Percentiles rank a stretch among this genome's conserved stretches.
Conservation (phyloP, 2,113 vertebrate species). For the Anguilla japonica region DNA sequence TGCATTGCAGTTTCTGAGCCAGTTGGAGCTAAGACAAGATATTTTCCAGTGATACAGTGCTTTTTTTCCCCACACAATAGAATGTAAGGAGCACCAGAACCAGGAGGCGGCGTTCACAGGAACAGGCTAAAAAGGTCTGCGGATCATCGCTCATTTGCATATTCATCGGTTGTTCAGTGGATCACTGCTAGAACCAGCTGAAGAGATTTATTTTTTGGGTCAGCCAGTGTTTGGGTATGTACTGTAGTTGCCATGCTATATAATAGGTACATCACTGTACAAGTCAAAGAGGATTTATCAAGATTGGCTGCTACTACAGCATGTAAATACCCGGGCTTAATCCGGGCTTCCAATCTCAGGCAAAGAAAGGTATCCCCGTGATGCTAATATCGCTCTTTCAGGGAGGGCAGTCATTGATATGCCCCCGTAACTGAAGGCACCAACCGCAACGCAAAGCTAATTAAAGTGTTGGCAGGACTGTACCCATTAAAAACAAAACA, state of each 20-base stretch:
- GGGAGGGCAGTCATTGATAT: conserved; percentile 11
- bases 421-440: conserved; percentile 11
- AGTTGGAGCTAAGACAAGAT: no score
- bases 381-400: conserved; percentile 19
- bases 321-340: conserved; percentile 2
- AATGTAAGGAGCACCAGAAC: neutral
- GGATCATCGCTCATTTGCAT: neutral
- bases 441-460: conserved; percentile 10
- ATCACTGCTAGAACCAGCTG: neutral
- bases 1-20: no score
- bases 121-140: neutral
- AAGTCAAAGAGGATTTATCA: conserved; percentile 31
- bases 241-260: conserved; percentile 6
- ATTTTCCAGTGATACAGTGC: neutral
- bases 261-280: conserved; percentile 34
- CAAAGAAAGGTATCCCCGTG: conserved; percentile 11
- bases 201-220: conserved; percentile 6
- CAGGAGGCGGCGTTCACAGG: neutral
- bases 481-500: neutral
- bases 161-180: neutral
- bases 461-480: conserved; percentile 16
- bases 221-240: neutral
- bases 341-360: conserved; percentile 21
- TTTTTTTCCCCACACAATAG: neutral
- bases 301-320: conserved; percentile 3